These are phyloP conservation scores for Eumeta japonica DNA, from an alignment of 1,140 invertebrate species.

Conservation along the genomic window DNA sequence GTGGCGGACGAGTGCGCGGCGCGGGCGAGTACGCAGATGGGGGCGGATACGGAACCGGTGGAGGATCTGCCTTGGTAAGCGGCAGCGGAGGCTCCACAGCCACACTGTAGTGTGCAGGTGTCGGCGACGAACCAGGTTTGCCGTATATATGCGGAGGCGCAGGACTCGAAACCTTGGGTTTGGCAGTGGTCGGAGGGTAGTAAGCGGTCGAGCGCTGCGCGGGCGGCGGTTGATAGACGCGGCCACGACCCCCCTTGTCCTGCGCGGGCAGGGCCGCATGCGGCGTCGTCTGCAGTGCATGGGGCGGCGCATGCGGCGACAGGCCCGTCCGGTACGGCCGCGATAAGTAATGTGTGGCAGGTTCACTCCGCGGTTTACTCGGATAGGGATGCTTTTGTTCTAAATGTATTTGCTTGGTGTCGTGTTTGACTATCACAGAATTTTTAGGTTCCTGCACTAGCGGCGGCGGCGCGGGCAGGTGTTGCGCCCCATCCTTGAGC, in stretches of 20 bases:
- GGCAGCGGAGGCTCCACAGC: conserved; percentile 61
- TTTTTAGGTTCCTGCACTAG: conserved; percentile 68
- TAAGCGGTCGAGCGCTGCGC: conserved; percentile 66
- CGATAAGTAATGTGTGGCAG: conserved; percentile 63
- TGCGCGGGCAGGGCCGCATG: conserved; percentile 63
- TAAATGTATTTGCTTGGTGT: conserved; percentile 62
- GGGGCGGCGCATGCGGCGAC: conserved; percentile 47
- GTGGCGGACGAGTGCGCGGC: conserved; percentile 61
- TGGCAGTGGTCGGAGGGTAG: conserved; percentile 60
- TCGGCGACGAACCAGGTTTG: conserved; percentile 65
- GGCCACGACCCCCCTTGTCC: conserved; percentile 60
- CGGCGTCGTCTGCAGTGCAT: conserved; percentile 5
- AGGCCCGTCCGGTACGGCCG: conserved; percentile 62
- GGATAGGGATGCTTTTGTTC: conserved; percentile 64
- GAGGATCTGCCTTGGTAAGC: conserved; percentile 67
- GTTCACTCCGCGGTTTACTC: conserved; percentile 61
- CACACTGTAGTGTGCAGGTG: conserved; percentile 62
- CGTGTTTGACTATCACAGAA: conserved; percentile 77
- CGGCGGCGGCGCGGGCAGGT: conserved; percentile 62
- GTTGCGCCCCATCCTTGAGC: conserved; percentile 57
- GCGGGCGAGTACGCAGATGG: conserved; percentile 52
- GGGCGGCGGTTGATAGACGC: conserved; percentile 74
- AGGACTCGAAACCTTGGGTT: conserved; percentile 76
- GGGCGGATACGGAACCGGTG: conserved; percentile 65
- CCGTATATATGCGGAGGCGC: conserved; percentile 77